Percentiles rank a stretch among this genome's conserved stretches.
Conservation (phyloP, 2,888 invertebrate species). For the Mallateleia sp. region DNA sequence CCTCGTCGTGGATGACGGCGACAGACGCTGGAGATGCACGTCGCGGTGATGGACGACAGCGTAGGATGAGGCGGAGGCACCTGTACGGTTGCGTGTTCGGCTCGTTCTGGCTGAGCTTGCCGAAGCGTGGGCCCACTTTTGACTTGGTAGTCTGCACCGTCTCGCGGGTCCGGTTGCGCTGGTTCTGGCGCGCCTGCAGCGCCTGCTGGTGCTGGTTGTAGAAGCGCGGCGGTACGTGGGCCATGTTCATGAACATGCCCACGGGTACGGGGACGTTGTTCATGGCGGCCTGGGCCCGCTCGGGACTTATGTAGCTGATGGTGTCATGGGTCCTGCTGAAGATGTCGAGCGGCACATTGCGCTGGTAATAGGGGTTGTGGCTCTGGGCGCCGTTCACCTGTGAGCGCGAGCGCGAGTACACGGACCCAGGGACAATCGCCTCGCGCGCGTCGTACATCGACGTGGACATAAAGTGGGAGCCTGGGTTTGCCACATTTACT, state of each 20-base stretch:
- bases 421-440: conserved; percentile 97
- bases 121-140: conserved; percentile 87
- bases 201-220: conserved; percentile 94
- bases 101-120: conserved; percentile 92
- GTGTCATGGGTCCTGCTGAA: conserved; percentile 96
- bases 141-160: conserved; percentile 62
- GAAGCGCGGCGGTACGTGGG: conserved; percentile 94
- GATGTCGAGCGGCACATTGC: conserved; percentile 91
- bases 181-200: conserved; percentile 91
- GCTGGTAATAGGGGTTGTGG: conserved; percentile 89
- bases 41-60: no score
- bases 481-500: conserved; percentile 98
- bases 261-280: conserved; percentile 97
- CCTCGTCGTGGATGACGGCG: conserved; percentile 33
- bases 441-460: conserved; percentile 99
- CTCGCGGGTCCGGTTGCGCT: conserved; percentile 87
- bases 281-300: conserved; percentile 93
- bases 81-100: conserved; percentile 93
- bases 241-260: conserved; percentile 98
- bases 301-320: conserved; percentile 97
- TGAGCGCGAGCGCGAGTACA: conserved; percentile 94
- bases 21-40: no score
- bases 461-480: conserved; percentile 99
- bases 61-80: no score
- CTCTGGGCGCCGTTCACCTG: conserved; percentile 88